These are phyloP conservation scores for Poeciliopsis paucimaculata DNA, from an alignment of 2,797 vertebrate genomes.

Conservation along the genomic window DNA sequence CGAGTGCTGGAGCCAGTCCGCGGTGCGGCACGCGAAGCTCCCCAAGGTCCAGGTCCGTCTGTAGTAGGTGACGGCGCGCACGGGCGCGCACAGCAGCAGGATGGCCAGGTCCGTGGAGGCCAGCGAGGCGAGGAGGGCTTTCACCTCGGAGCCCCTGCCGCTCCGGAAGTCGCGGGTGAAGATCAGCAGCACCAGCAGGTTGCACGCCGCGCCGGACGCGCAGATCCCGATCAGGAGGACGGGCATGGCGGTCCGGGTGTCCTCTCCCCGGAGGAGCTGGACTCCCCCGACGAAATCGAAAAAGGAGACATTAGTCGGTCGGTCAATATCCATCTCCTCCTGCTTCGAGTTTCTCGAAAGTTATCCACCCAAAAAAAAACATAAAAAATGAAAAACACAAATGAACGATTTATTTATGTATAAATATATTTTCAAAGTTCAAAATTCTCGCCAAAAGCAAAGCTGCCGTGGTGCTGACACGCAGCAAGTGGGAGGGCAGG, in stretches of 20 bases:
- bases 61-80: conserved; percentile 80
- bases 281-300: conserved; percentile 75
- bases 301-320: conserved; percentile 73
- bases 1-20: conserved; percentile 85
- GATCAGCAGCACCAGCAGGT: conserved; percentile 76
- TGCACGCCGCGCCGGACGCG: conserved; percentile 77
- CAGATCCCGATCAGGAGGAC: conserved; percentile 76
- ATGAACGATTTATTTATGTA: not conserved
- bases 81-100: conserved; percentile 76
- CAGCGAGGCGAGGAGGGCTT: conserved; percentile 76
- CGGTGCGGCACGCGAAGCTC: conserved; percentile 76
- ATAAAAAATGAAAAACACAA: not conserved
- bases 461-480: conserved; percentile 60
- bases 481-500: conserved; percentile 51
- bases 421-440: too few relatives aligned
- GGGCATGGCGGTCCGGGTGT: conserved; percentile 71
- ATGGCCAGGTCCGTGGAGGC: conserved; percentile 80
- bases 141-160: conserved; percentile 73
- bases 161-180: conserved; percentile 72
- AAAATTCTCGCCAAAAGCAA: not conserved
- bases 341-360: conserved; percentile 5
- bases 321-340: conserved; percentile 59
- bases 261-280: conserved; percentile 72
- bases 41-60: conserved; percentile 81
- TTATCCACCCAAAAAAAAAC: not conserved